These are phyloP conservation scores for Anoncus sp. DNA, from an alignment of 2,888 invertebrate species.

Conservation along the genomic window DNA sequence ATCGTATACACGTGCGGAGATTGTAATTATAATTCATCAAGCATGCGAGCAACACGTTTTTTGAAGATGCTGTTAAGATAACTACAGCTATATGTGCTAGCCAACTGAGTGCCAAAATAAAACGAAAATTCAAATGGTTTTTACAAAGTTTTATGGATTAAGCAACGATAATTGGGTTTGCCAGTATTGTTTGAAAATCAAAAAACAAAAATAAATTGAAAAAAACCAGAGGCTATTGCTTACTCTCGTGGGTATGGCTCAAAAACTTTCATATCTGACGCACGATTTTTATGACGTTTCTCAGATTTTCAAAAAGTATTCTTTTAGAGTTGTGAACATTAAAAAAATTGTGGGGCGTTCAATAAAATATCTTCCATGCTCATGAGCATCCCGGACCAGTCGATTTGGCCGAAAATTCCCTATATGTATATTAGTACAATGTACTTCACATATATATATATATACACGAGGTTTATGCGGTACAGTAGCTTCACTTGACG, in stretches of 20 bases:
- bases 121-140: background rate
- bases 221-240: too few relatives aligned
- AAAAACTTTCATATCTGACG: too few relatives aligned
- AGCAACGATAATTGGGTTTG: background rate
- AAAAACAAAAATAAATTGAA: too few relatives aligned
- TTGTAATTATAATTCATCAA: background rate
- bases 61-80: background rate
- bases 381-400: too few relatives aligned
- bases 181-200: too few relatives aligned
- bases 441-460: background rate
- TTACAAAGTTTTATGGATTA: background rate
- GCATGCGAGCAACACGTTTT: background rate
- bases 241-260: too few relatives aligned
- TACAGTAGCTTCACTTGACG: conserved; percentile 53
- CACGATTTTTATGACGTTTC: too few relatives aligned
- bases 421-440: background rate
- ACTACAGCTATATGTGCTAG: background rate
- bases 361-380: too few relatives aligned
- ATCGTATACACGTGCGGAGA: background rate
- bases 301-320: too few relatives aligned
- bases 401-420: too few relatives aligned
- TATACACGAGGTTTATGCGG: conserved; percentile 10
- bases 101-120: background rate
- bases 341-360: too few relatives aligned
- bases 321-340: too few relatives aligned